Evolutionary conservation across 1,140 invertebrate genomes (phyloP).

Genomic region (Archivesica marissinica): DNA sequence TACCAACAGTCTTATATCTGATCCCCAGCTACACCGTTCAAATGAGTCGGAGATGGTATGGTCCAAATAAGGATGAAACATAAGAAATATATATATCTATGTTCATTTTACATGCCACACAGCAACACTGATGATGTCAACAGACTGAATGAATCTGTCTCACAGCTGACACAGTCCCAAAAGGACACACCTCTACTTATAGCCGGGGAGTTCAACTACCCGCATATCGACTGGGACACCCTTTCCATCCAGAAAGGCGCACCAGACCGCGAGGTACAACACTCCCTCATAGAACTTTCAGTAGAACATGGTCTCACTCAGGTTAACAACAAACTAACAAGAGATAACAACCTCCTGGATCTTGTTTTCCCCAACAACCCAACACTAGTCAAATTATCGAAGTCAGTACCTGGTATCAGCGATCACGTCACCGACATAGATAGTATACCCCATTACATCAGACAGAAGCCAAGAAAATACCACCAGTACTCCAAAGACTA

Average conservation of each 20-base stretch:
- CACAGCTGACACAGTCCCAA: constrained; percentile 9
- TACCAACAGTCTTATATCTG: background rate
- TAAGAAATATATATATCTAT: background rate
- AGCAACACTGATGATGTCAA: background rate
- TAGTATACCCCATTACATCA: background rate
- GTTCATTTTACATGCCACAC: constrained; percentile 43
- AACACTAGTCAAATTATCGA: constrained; percentile 12
- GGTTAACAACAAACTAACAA: constrained; percentile 13
- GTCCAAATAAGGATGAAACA: background rate
- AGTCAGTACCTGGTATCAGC: constrained; percentile 10
- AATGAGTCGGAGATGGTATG: constrained; percentile 26
- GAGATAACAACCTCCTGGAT: constrained; percentile 18
- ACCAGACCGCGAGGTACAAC: constrained; percentile 19
- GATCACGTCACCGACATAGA: constrained; percentile 42
- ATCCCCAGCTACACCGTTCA: background rate
- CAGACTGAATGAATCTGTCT: constrained; percentile 32
- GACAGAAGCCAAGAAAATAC: background rate
- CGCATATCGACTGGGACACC: constrained; percentile 21
- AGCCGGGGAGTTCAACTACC: constrained; percentile 37
- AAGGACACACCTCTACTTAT: constrained; percentile 24
- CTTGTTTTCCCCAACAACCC: constrained; percentile 23
- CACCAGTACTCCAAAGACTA: constrained; percentile 6
- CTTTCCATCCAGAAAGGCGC: background rate
- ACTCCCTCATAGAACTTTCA: constrained; percentile 26
- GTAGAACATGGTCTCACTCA: constrained; percentile 33